Evolutionary conservation across 2,888 invertebrate genomes (phyloP), one percentile per base, ranked within the genome.

Genomic region (Drosophila testacea): DNA sequence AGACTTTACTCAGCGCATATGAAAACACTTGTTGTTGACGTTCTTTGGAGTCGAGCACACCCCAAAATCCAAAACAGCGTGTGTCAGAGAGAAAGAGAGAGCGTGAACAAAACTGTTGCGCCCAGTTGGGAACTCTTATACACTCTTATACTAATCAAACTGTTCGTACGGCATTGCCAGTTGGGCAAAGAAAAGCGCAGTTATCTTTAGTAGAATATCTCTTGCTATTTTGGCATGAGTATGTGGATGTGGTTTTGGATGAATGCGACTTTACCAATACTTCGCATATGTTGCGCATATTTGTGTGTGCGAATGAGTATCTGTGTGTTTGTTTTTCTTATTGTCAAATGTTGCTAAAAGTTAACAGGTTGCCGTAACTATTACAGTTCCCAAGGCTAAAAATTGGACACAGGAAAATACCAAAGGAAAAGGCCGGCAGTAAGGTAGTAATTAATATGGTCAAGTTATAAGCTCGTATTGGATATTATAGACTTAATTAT

Each of bases 21-120:
- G 61, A 70, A 83, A 85, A 87, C 85, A 87, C 86, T 83, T 83
- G 85, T 86, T 86, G 82, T 83, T 83, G 77, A 81, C 71, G 71
- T 76, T 76, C 69, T 60, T 71, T 39, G n/a, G 32, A 64, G 47
- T 34, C 42, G 57, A 73, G 71, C 78, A 69, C 84, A 82, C 78
- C 82, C 84, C 78, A 78, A 64, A 69, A 56, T 10, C 63, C 38
- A 22, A 27, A 46, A n/a, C 28, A 44, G 38, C 41, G 22, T 11
- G 50, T 6, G 60, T n/a, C 16, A 32, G 39, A 42, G 47, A 3
- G 39, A 42, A 42, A 3, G 2, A 10, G 44, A 68, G 72, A 68
- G 59, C 52, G 51, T 47, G 63, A 63, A 64, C n/a, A 70, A 73
- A 79, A 76, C 77, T 79, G 77, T 76, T 77, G 79, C 79, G 77